Evolutionary conservation across 2,797 vertebrate genomes (phyloP), one percentile per base, ranked within the genome.

Genomic region (Mormyrus hasselquistii): DNA sequence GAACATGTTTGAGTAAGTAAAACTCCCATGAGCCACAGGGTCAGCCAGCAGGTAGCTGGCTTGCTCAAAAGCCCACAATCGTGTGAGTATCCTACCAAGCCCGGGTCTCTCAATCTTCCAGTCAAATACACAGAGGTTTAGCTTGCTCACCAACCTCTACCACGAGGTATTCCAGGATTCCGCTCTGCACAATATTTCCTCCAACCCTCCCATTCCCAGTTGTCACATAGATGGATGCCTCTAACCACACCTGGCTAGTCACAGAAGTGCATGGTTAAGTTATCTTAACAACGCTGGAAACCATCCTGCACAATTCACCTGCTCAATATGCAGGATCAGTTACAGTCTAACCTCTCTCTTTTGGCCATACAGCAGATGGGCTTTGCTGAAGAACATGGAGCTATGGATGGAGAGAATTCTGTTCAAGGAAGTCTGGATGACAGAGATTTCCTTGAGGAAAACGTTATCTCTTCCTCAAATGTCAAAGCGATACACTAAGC

Each of bases 191-290:
- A 4, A 76, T 85, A 38, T 88, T 41, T 76, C 41, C 9, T 22
- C 47, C 9, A 34, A 10, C 62, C 62, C 62, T 69, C 25, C 62
- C 62, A 69, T 34, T 29, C 62, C 62, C 62, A 69, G 10, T 29
- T 34, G 25, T 69, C 25, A 29, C 62, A 69, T 29, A 10, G 62
- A 69, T 34, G 10, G 25, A 69, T 69, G 25, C 29, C 0, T 69
- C 29, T 10, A 14, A 12, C 86, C 69, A 69, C 79, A 57, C 85
- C 79, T 88, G 88, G 91, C 91, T 92, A 93, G 91, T 94, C 91
- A 94, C 91, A 93, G 89, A 84, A 90, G 79, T 9, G 14, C 41
- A 73, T 47, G 59, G 50, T 84, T 88, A 59, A 91, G 49, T 91
- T 90, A 93, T 86, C 89, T 57, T 86, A 88, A 79, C 73, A 79